Percentiles rank a stretch among this genome's conserved stretches.
phyloP scores from a whole-genome alignment of 2,113 vertebrate species.

The Pholis gunnellus region DNA sequence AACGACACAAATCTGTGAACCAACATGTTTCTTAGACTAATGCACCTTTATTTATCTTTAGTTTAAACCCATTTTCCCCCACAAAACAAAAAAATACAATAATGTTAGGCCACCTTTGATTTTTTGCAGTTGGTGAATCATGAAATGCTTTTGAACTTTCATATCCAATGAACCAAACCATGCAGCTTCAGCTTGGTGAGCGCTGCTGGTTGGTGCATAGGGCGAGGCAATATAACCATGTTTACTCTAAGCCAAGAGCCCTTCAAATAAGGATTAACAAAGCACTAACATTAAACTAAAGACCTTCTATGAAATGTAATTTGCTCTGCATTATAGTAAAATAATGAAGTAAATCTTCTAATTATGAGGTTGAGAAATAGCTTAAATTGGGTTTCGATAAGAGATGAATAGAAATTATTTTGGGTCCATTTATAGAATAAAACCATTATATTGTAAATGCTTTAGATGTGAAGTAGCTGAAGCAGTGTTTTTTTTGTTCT shows the following conservation, averaged over 20 bases:
- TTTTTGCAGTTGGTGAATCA: neutral
- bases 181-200: neutral
- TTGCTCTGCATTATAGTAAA: neutral
- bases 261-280: slow-evolving; percentile 19
- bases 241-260: slow-evolving; percentile 13
- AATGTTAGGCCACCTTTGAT: neutral
- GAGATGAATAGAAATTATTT: neutral
- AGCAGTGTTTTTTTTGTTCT: neutral
- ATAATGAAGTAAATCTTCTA: neutral
- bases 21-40: slow-evolving; percentile 11
- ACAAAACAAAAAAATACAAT: neutral
- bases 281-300: neutral
- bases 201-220: neutral
- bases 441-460: neutral
- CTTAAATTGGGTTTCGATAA: neutral
- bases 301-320: neutral
- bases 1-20: slow-evolving; percentile 7
- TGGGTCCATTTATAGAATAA: neutral
- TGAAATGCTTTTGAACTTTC: slow-evolving; percentile 16
- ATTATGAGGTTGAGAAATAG: neutral
- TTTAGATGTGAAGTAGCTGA: neutral
- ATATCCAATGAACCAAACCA: slow-evolving; percentile 4
- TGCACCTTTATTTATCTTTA: neutral
- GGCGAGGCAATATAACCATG: neutral
- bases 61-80: neutral